Percentiles rank a stretch among this genome's conserved stretches.
Conservation (phyloP, 2,888 invertebrate species). For the Mactromeris polynyma region DNA sequence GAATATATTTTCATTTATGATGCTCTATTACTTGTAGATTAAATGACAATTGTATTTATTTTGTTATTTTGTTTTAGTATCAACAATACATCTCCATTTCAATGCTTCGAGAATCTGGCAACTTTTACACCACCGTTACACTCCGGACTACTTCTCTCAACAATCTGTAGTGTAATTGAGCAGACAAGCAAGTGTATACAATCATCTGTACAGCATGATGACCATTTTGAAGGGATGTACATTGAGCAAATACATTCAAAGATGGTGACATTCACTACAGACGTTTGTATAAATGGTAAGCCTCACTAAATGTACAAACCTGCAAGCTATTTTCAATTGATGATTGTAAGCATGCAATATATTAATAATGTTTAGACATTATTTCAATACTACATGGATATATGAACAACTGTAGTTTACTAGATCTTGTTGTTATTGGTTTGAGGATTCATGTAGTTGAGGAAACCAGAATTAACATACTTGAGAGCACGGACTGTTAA, state of each 20-base stretch:
- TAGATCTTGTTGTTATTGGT: too few relatives aligned
- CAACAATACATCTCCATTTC: not conserved
- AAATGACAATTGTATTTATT: not conserved
- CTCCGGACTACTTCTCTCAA: not conserved
- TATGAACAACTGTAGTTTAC: too few relatives aligned
- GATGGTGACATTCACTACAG: not conserved
- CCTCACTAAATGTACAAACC: too few relatives aligned
- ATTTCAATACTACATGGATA: too few relatives aligned
- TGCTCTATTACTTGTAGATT: not conserved
- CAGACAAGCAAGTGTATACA: not conserved
- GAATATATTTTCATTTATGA: not conserved
- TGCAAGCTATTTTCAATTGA: too few relatives aligned
- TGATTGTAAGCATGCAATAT: too few relatives aligned
- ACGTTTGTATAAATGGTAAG: slow-evolving; percentile 6
- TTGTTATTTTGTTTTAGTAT: not conserved
- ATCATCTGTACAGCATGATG: not conserved
- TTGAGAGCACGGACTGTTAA: too few relatives aligned
- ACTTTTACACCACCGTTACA: not conserved
- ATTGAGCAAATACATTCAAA: not conserved
- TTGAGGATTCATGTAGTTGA: too few relatives aligned
- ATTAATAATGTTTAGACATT: too few relatives aligned
- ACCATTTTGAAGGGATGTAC: not conserved
- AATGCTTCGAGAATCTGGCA: not conserved
- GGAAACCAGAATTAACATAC: too few relatives aligned
- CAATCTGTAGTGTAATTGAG: not conserved